Conservation (phyloP, 1,140 invertebrate species). For the Pachypeltis micranthus region DNA sequence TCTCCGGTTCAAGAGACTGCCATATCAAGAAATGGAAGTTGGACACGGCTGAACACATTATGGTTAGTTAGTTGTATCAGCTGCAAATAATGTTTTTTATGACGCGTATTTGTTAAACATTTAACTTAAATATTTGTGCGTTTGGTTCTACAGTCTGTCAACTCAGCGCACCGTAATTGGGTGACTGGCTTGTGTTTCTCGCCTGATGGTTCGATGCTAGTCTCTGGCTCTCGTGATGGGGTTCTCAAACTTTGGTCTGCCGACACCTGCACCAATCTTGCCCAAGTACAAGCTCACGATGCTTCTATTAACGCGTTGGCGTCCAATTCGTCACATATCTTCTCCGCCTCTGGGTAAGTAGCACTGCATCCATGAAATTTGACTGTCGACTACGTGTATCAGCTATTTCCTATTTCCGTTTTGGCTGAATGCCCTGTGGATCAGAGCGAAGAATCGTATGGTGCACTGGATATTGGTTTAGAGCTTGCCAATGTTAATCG, state of each 20-base stretch:
- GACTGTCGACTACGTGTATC: too few relatives aligned
- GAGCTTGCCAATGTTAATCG: too few relatives aligned
- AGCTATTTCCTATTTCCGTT: too few relatives aligned
- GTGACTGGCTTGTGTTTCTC: constrained; percentile 63
- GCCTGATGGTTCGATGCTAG: constrained; percentile 45
- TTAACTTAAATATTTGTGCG: too few relatives aligned
- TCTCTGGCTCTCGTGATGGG: constrained; percentile 68
- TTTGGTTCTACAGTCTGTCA: constrained; percentile 66
- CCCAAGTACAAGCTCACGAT: constrained; percentile 60
- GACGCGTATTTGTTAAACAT: too few relatives aligned
- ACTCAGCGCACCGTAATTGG: constrained; percentile 84
- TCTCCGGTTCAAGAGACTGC: constrained; percentile 75
- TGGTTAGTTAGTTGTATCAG: constrained; percentile 42
- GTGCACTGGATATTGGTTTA: too few relatives aligned
- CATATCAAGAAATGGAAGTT: constrained; percentile 84
- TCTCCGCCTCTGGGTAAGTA: constrained; percentile 64
- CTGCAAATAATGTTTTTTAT: constrained; percentile 4
- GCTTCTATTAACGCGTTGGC: constrained; percentile 64
- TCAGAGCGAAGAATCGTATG: too few relatives aligned
- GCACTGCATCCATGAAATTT: too few relatives aligned
- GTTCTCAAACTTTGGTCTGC: constrained; percentile 59
- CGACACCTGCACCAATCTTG: constrained; percentile 48
- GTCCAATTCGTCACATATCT: constrained; percentile 57
- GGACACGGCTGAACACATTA: constrained; percentile 49
- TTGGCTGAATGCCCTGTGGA: too few relatives aligned